Evolutionary conservation across 2,888 invertebrate species (phyloP).

Genomic region (Eupithecia pulchellata): DNA sequence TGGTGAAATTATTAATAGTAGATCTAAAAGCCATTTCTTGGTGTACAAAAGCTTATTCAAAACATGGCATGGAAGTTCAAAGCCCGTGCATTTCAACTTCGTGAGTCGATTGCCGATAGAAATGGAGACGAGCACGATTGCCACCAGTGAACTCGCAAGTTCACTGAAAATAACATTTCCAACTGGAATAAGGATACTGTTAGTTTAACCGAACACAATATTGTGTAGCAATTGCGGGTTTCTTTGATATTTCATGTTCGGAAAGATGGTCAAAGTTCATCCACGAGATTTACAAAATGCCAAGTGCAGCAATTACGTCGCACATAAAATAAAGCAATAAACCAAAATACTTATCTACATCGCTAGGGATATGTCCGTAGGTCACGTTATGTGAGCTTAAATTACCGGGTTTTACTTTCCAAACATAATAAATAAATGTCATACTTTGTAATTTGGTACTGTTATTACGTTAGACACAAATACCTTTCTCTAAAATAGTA

Average conservation of each 20-base stretch:
- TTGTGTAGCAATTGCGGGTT: constrained; percentile 13
- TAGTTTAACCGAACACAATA: constrained; percentile 28
- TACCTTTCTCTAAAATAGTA: constrained; percentile 72
- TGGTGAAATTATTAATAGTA: not conserved
- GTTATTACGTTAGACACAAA: constrained; percentile 67
- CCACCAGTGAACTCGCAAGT: constrained; percentile 66
- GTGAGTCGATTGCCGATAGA: constrained; percentile 76
- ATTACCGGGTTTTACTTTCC: constrained; percentile 72
- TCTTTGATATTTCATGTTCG: constrained; percentile 18
- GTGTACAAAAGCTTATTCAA: constrained; percentile 30
- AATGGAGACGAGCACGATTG: constrained; percentile 74
- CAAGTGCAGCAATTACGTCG: constrained; percentile 37
- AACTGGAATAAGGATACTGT: constrained; percentile 49
- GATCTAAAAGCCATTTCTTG: constrained; percentile 8
- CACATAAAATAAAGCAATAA: constrained; percentile 46
- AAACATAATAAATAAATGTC: constrained; percentile 74
- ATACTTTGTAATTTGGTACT: constrained; percentile 72
- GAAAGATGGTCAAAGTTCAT: constrained; percentile 37
- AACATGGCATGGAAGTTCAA: constrained; percentile 36
- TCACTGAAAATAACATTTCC: constrained; percentile 62
- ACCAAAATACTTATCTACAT: constrained; percentile 48
- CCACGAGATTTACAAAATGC: constrained; percentile 29
- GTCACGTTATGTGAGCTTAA: constrained; percentile 65
- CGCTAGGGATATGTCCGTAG: constrained; percentile 61
- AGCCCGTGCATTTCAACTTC: constrained; percentile 54